Base-by-base conservation (phyloP, 2,888 invertebrate genomes). In the Pardosa pseudoannulata region DNA sequence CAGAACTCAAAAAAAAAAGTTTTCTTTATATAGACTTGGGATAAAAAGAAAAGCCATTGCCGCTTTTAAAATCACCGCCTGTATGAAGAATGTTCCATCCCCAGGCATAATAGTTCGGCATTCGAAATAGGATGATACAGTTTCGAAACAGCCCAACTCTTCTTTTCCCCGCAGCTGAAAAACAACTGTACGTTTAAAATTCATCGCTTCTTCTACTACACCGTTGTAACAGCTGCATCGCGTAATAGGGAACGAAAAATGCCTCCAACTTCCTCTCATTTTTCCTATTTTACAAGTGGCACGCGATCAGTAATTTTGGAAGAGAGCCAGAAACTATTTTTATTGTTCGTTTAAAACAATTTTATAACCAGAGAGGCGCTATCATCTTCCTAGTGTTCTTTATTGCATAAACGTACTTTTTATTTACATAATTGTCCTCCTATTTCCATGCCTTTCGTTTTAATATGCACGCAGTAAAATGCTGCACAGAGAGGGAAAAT, bases 301-400 rank as follows among this genome's bases (percentile, higher is more conserved):
- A 70, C 41, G 70, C 39, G 70, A 70, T 70, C 39, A 41, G 16
- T 11, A 41, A 9, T 28, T 5, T 36, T 70, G 70, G 70, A 70
- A 39, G 32, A 5, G 9, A 6, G 70, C 70, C 70, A 39, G 36
- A 41, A 39, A 70, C 36, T 27, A 28, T 39, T 70, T n/a, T 70
- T 70, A 70, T 70, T 36, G 70, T 70, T 41, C 41, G 27, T 70
- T 70, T 41, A 41, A 28, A 41, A 36, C 70, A 70, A 41, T 70
- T 70, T 70, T 70, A 70, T 28, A 70, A 36, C 70, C 16, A 7
- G 70, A 32, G 28, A 27, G n/a, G 23, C 70, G 16, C 6, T 41
- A 19, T 41, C 70, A 28, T 70, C 41, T 41, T 70, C 23, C 31
- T 36, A 36, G 11, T 6, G 7, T 28, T 11, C 16, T 23, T 56